phyloP scores from a whole-genome alignment of 2,888 invertebrate species.

The Ceriagrion tenellum region DNA sequence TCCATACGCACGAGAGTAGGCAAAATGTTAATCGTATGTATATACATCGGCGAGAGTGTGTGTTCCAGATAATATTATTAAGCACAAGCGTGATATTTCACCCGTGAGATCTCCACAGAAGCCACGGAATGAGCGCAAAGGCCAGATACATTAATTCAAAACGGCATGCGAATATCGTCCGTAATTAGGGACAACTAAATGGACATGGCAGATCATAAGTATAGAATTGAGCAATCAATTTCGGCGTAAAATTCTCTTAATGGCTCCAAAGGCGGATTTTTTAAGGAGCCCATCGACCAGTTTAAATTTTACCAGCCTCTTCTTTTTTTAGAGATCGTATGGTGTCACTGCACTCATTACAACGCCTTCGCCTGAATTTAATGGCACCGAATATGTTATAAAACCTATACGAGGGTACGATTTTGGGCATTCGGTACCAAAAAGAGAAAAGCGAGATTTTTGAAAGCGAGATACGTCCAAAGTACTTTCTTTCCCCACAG shows the following conservation, averaged over 20 bases:
- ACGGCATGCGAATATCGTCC: background rate
- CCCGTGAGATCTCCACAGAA: background rate
- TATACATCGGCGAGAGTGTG: background rate
- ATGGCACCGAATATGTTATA: background rate
- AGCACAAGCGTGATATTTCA: too few species aligned
- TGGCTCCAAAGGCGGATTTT: background rate
- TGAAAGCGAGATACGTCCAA: too few species aligned
- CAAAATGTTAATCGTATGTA: background rate
- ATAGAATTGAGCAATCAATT: background rate
- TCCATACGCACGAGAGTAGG: background rate
- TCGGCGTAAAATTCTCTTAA: background rate
- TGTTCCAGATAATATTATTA: background rate
- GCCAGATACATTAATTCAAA: background rate
- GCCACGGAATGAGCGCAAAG: background rate
- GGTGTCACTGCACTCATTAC: background rate
- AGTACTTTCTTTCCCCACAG: too few species aligned
- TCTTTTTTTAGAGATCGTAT: background rate
- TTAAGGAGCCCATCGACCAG: background rate
- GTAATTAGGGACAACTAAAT: background rate
- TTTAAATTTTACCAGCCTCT: background rate
- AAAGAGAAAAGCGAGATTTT: too few species aligned
- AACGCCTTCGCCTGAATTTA: background rate
- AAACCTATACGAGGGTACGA: too few species aligned
- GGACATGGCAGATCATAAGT: background rate
- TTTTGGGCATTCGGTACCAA: too few species aligned